Conservation (phyloP, 2,113 vertebrate genomes). For the Nansenia antarctica region DNA sequence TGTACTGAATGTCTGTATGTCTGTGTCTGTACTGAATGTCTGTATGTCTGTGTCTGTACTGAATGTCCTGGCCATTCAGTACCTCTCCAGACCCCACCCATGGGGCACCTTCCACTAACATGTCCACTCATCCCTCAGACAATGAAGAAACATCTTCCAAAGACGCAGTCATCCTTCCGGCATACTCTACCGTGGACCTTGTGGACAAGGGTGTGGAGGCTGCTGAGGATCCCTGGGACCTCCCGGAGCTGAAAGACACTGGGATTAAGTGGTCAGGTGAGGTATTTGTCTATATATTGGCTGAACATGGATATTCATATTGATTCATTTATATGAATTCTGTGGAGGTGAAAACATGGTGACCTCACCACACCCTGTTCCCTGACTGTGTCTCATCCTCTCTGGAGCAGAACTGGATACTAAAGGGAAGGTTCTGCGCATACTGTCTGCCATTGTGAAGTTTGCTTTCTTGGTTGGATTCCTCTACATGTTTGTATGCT, state of each 20-base stretch:
- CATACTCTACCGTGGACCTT: constrained; percentile 81
- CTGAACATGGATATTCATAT: no score
- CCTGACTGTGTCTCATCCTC: constrained; percentile 30
- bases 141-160: constrained; percentile 27
- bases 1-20: constrained; percentile 45
- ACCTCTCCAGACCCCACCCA: not conserved
- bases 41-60: no score
- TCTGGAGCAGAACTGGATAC: constrained; percentile 82
- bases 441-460: constrained; percentile 76
- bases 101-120: not conserved
- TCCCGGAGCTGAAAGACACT: constrained; percentile 80
- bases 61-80: not conserved
- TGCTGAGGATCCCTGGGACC: constrained; percentile 82
- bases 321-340: not conserved
- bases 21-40: not conserved
- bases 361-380: not conserved
- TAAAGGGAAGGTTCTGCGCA: constrained; percentile 79
- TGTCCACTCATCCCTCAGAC: constrained; percentile 51
- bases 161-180: constrained; percentile 69
- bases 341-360: not conserved
- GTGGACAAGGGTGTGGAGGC: constrained; percentile 59
- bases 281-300: not conserved
- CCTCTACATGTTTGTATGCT: constrained; percentile 95
- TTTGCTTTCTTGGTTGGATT: constrained; percentile 80
- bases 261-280: constrained; percentile 94